A percentile compares a stretch with the other conserved stretches of the same genome.
Evolutionary conservation across 2,888 invertebrate genomes (phyloP).

Genomic region (Dasysyrphus albostriatus): DNA sequence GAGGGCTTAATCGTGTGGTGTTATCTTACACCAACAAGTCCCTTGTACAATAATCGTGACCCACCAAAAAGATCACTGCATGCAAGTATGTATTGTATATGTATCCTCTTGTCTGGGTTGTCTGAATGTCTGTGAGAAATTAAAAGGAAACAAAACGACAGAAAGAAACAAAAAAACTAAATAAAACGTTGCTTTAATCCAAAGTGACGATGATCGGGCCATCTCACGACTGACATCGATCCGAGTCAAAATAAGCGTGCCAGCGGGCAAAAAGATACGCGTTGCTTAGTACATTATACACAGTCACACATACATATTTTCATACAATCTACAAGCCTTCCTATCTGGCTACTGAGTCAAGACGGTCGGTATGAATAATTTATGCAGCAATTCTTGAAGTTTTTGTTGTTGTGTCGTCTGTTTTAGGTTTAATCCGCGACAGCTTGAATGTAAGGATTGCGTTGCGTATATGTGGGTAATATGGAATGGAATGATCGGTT

Average conservation of each 20-base stretch:
- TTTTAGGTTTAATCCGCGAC: conserved; percentile 35
- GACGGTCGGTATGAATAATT: conserved; percentile 52
- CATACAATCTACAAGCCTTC: conserved; percentile 46
- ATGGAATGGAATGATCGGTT: conserved; percentile 70
- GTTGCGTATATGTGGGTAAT: conserved; percentile 28
- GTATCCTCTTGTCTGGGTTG: conserved; percentile 16
- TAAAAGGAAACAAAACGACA: conserved; percentile 51
- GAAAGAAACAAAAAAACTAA: conserved; percentile 31
- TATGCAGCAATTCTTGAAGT: conserved; percentile 64
- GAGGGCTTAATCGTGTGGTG: conserved; percentile 73
- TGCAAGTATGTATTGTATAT: no score
- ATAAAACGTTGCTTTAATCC: conserved; percentile 39
- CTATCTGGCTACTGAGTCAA: conserved; percentile 68
- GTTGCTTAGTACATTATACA: conserved; percentile 36
- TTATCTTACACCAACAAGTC: conserved; percentile 70
- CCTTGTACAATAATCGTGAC: conserved; percentile 65
- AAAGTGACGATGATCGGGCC: conserved; percentile 74
- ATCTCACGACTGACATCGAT: conserved; percentile 76
- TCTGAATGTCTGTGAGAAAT: conserved; percentile 67
- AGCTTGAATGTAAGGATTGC: conserved; percentile 50
- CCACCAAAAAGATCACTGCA: conserved; percentile 57
- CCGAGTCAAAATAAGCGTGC: conserved; percentile 76
- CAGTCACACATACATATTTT: no score
- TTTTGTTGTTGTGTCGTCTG: conserved; percentile 26
- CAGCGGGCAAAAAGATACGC: conserved; percentile 64